Conservation (phyloP, 2,113 vertebrate species). For the Neodontobutis hainanensis region DNA sequence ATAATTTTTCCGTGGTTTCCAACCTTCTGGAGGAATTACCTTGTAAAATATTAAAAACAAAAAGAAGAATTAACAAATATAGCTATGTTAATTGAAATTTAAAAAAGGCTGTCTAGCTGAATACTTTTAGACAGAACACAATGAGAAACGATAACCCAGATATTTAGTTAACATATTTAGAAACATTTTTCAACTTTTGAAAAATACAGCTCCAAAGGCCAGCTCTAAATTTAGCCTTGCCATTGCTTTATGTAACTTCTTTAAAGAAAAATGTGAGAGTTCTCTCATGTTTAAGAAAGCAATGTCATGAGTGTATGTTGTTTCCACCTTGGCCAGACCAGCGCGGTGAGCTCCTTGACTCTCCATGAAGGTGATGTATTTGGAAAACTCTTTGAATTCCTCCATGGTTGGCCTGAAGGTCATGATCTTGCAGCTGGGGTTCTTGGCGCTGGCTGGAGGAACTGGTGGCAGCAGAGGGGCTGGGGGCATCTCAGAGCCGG, state of each 20-base stretch:
- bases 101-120: neutral
- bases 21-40: constrained; percentile 86
- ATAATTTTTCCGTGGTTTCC: constrained; percentile 90
- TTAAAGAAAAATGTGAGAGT: neutral
- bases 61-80: neutral
- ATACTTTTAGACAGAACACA: neutral
- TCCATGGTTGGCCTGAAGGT: constrained; percentile 93
- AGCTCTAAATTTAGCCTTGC: too few relatives aligned
- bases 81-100: neutral
- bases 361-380: constrained; percentile 93
- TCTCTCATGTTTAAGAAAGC: neutral
- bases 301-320: neutral
- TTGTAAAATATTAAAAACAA: constrained; percentile 26
- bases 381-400: constrained; percentile 92
- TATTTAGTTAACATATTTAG: too few relatives aligned
- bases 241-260: too few relatives aligned
- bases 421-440: constrained; percentile 96
- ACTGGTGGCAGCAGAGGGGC: neutral
- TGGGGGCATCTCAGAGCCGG: constrained; percentile 16
- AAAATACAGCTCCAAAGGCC: too few relatives aligned
- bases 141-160: too few relatives aligned
- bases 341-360: constrained; percentile 93
- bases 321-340: constrained; percentile 91
- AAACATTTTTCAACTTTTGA: too few relatives aligned
- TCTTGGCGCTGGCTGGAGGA: constrained; percentile 73